These are phyloP conservation scores for Ornithorhynchus anatinus DNA, from an alignment of 2,113 vertebrate genomes.

Conservation along the genomic window DNA sequence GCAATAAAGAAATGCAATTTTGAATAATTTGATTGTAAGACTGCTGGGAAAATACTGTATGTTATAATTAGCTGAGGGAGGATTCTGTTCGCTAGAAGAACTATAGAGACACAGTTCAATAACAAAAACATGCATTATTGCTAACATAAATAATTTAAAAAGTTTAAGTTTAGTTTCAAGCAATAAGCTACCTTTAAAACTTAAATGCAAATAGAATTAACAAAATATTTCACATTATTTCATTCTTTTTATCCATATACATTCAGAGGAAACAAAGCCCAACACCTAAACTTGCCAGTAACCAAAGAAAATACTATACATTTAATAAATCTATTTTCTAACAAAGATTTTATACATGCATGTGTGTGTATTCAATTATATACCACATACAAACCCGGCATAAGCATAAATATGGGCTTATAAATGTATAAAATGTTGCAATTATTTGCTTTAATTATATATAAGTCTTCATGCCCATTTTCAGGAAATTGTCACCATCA, in stretches of 20 bases:
- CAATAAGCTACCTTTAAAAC: constrained; percentile 63
- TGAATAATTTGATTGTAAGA: constrained; percentile 87
- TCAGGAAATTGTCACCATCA: constrained; percentile 53
- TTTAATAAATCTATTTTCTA: too few species aligned
- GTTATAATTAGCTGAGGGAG: constrained; percentile 80
- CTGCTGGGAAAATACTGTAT: constrained; percentile 80
- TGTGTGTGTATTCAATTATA: not conserved
- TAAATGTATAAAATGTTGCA: too few species aligned
- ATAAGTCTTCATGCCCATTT: not conserved
- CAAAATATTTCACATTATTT: constrained; percentile 53
- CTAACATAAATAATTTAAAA: constrained; percentile 78
- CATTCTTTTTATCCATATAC: constrained; percentile 17
- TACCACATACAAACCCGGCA: not conserved
- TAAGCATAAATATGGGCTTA: too few species aligned
- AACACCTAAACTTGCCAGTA: not conserved
- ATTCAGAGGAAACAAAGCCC: not conserved
- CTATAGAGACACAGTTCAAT: constrained; percentile 67
- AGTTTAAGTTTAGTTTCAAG: constrained; percentile 71
- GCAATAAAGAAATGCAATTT: constrained; percentile 89
- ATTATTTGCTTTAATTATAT: not conserved
- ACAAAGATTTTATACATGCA: too few species aligned
- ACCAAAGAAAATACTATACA: not conserved
- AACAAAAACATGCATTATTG: constrained; percentile 74
- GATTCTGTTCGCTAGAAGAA: constrained; percentile 71
- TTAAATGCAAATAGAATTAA: constrained; percentile 66